Percentiles rank a stretch among this genome's conserved stretches.
phyloP scores from a whole-genome alignment of 2,113 vertebrate genomes.

The Colossoma macropomum region DNA sequence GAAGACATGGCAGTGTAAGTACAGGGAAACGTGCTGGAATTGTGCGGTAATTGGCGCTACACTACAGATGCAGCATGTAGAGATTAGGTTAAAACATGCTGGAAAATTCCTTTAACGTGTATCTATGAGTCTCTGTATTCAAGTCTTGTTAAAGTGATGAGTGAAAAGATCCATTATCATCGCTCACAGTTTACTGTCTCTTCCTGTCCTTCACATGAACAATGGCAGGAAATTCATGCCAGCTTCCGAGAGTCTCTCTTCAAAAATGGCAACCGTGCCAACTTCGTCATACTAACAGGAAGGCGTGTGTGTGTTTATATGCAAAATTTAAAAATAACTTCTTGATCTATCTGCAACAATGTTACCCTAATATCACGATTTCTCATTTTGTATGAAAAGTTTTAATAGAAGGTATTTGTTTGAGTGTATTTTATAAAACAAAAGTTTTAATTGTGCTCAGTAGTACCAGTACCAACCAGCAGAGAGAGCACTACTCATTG shows the following conservation, averaged over 20 bases:
- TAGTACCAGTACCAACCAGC: background rate
- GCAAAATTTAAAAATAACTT: background rate
- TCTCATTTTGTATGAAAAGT: no score
- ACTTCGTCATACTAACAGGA: background rate
- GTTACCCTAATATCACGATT: background rate
- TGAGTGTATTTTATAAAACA: background rate
- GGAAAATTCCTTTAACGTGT: background rate
- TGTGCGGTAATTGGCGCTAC: background rate
- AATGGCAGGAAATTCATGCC: background rate
- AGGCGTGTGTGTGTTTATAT: background rate
- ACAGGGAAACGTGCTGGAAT: background rate
- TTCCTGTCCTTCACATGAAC: background rate
- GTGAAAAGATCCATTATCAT: background rate
- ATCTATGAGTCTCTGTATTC: background rate
- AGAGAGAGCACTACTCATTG: slow-evolving; percentile 3
- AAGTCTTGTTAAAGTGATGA: background rate
- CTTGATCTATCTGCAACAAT: background rate
- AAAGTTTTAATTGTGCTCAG: background rate
- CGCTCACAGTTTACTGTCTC: background rate
- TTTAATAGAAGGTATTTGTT: no score
- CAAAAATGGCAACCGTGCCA: background rate
- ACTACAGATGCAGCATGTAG: background rate
- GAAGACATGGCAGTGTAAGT: no score
- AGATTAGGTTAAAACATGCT: background rate
- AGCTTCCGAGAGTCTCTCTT: background rate